Conservation (phyloP, 2,888 invertebrate species). For the Leptura quadrifasciata region DNA sequence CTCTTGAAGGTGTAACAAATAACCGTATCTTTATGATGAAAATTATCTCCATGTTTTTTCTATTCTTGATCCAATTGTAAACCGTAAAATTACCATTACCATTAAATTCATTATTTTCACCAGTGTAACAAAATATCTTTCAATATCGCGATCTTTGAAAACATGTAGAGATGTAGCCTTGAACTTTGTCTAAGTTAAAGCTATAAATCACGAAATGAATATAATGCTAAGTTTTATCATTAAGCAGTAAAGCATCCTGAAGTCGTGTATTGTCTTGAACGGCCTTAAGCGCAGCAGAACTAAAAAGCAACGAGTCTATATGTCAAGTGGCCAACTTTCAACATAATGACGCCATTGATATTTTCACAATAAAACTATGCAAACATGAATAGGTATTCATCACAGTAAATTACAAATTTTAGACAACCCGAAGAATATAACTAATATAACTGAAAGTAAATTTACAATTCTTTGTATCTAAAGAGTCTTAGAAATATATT, state of each 20-base stretch:
- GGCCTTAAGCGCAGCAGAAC: conserved; percentile 2
- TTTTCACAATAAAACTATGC: background rate
- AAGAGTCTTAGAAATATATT: no score
- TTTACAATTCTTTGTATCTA: no score
- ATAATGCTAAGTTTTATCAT: conserved; percentile 46
- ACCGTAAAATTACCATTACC: no score
- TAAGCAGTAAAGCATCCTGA: conserved; percentile 42
- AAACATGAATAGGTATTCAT: background rate
- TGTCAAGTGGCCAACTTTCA: background rate
- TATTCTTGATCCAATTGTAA: no score
- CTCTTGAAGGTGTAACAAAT: no score
- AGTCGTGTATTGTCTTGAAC: conserved; percentile 46
- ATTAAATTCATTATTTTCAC: no score
- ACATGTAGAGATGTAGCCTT: conserved; percentile 45
- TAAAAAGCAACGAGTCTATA: background rate
- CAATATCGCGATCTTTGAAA: conserved; percentile 27
- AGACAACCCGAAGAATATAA: no score
- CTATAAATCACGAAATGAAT: conserved; percentile 48
- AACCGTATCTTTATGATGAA: no score
- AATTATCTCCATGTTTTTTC: no score
- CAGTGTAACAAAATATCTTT: background rate
- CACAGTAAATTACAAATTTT: no score
- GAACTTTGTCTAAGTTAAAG: conserved; percentile 47
- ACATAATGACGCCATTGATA: background rate
- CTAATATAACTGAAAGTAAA: no score